Base-by-base conservation (phyloP, 2,113 vertebrate genomes). In the Bettongia penicillata region DNA sequence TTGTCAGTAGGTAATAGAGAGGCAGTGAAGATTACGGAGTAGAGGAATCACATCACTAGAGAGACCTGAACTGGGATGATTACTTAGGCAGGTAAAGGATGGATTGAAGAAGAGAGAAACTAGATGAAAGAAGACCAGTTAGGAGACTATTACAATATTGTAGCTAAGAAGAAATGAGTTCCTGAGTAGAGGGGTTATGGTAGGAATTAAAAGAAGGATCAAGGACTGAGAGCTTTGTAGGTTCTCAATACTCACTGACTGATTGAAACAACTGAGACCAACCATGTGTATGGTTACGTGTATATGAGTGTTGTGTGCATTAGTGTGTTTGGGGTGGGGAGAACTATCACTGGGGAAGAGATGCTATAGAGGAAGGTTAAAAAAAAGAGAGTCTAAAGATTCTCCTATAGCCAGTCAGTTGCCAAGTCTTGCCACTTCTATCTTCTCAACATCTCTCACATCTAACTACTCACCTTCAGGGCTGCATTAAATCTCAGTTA, bases 251-350 rank as follows among this genome's bases (percentile, higher is more conserved):
- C 31, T n/a, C 61, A 77, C 14, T 77, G 31, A 14, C 31, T n/a
- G 37, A 77, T 14, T 77, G 14, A 61, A 61, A 37, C 28, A 61
- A 4, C 57, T 61, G 57, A 61, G 57, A 61, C 57, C 28, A 37
- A 61, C 11, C 57, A 61, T 77, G 37, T 77, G 14, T n/a, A 19
- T 77, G 37, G 31, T 37, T 16, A 14, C 5, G 37, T 68, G 61
- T 68, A 4, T 68, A 5, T 68, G 31, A 10, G 37, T n/a, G 61
- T 77, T 77, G 61, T 77, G 37, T 61, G 3, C 12, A 3, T 37
- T 10, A 14, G 11, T 12, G 57, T 19, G 31, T n/a, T 4, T 12
- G 57, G 14, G 11, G 3, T 14, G 0, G 52, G 0, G 52, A 0
- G 25, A 3, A 37, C 28, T 68, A 77, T 77, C 12, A n/a, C 19